Evolutionary conservation across 2,113 vertebrate species (phyloP).

Genomic region (Heterochromis multidens): DNA sequence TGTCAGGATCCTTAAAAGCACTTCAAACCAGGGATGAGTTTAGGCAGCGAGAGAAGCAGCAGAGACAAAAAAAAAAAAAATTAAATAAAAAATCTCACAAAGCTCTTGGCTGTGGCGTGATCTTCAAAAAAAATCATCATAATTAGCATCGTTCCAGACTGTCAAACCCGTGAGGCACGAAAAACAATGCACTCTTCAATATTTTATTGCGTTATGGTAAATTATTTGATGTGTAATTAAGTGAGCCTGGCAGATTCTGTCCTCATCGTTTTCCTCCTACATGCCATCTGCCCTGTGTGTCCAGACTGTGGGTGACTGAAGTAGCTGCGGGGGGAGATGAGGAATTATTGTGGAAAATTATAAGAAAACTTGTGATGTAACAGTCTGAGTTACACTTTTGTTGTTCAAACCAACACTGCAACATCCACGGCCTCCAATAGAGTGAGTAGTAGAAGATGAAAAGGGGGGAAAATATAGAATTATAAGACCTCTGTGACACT

Average conservation of each 20-base stretch:
- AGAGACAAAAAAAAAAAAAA: neutral
- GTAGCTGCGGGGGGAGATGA: conserved; percentile 31
- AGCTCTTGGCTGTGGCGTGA: conserved; percentile 35
- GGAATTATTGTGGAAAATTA: conserved; percentile 60
- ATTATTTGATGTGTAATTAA: conserved; percentile 64
- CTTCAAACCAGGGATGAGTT: conserved; percentile 22
- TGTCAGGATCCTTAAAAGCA: conserved; percentile 30
- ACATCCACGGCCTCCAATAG: conserved; percentile 19
- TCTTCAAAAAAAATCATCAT: conserved; percentile 47
- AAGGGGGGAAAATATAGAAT: conserved; percentile 13
- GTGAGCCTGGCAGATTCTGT: conserved; percentile 50
- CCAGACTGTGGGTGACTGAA: conserved; percentile 71
- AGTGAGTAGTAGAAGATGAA: conserved; percentile 8
- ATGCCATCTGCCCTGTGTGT: conserved; percentile 74
- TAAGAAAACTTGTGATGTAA: conserved; percentile 69
- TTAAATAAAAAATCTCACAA: neutral
- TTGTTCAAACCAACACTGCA: conserved; percentile 26
- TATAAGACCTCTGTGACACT: conserved; percentile 43
- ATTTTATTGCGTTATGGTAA: conserved; percentile 44
- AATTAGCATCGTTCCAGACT: conserved; percentile 51
- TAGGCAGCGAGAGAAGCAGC: neutral
- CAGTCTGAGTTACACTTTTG: conserved; percentile 48
- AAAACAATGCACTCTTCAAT: conserved; percentile 43
- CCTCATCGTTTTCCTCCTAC: conserved; percentile 69
- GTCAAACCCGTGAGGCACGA: conserved; percentile 23